phyloP scores from a whole-genome alignment of 2,113 vertebrate genomes.

The Clarias macrocephalus region DNA sequence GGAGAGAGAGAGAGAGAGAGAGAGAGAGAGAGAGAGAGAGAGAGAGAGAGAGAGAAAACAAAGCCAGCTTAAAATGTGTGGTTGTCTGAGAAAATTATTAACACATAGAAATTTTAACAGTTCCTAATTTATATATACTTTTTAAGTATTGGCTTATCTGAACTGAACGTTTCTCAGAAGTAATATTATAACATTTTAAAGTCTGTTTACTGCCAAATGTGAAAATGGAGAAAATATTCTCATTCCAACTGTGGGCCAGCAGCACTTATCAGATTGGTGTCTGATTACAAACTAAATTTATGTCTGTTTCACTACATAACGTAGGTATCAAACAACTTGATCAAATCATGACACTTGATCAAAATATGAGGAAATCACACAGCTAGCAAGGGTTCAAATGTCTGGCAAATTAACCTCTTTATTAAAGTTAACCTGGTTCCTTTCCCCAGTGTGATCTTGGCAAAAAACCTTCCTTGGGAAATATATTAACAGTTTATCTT shows the following conservation, averaged over 20 bases:
- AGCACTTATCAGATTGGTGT: background rate
- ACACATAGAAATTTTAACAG: background rate
- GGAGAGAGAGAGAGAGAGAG: background rate
- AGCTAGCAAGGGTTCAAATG: background rate
- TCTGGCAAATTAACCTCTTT: background rate
- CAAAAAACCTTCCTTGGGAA: background rate
- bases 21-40: slow-evolving; percentile 11
- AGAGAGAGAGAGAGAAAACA: background rate
- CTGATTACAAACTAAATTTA: background rate
- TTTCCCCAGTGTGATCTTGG: background rate
- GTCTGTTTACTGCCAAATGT: background rate
- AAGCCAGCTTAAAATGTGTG: slow-evolving; percentile 52
- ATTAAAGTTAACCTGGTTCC: background rate
- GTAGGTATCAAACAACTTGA: background rate
- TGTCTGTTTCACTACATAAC: background rate
- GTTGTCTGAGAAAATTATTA: background rate
- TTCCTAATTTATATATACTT: background rate
- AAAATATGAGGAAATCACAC: background rate
- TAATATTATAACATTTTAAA: background rate
- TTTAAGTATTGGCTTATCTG: background rate
- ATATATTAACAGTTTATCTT: background rate
- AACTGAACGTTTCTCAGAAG: background rate
- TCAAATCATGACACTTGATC: background rate
- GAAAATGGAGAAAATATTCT: background rate
- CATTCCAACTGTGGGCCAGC: background rate